Evolutionary conservation across 1,140 invertebrate genomes (phyloP).

Genomic region (Araneus ventricosus): DNA sequence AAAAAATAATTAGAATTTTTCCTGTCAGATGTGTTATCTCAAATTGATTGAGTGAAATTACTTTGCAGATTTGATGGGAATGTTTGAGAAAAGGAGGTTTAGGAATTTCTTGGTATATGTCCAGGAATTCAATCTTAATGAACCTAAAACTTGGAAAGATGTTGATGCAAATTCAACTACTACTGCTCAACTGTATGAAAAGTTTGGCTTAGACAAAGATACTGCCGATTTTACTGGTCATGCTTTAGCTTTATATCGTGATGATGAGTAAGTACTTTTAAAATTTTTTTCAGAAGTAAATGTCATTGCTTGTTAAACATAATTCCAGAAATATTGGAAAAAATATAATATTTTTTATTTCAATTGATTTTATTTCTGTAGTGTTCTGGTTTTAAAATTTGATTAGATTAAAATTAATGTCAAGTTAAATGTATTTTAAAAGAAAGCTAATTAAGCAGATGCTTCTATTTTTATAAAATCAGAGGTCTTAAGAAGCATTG

Average conservation of each 20-base stretch:
- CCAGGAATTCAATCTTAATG: constrained; percentile 95
- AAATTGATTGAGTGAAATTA: constrained; percentile 14
- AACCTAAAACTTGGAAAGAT: constrained; percentile 96
- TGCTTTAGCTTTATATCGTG: constrained; percentile 94
- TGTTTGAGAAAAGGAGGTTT: constrained; percentile 99
- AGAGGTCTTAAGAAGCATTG: too few relatives aligned
- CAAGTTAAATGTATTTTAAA: too few relatives aligned
- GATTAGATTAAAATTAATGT: too few relatives aligned
- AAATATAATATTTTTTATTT: too few relatives aligned
- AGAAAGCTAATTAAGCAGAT: too few relatives aligned
- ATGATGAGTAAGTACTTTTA: constrained; percentile 83
- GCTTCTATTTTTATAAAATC: too few relatives aligned
- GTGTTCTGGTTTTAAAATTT: too few relatives aligned
- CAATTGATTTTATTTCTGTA: too few relatives aligned
- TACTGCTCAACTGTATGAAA: constrained; percentile 94
- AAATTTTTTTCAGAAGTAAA: not conserved
- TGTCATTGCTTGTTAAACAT: too few relatives aligned
- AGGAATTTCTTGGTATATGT: constrained; percentile 97
- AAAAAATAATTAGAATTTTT: too few relatives aligned
- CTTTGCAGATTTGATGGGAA: constrained; percentile 94
- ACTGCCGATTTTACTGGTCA: constrained; percentile 99
- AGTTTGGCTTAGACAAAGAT: constrained; percentile 97
- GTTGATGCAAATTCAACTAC: constrained; percentile 92
- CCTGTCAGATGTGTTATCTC: too few relatives aligned
- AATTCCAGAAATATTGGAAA: too few relatives aligned